Percentiles rank a stretch among this genome's conserved stretches.
Conservation (phyloP, 2,888 invertebrate genomes). For the Trissoscelio sp. region DNA sequence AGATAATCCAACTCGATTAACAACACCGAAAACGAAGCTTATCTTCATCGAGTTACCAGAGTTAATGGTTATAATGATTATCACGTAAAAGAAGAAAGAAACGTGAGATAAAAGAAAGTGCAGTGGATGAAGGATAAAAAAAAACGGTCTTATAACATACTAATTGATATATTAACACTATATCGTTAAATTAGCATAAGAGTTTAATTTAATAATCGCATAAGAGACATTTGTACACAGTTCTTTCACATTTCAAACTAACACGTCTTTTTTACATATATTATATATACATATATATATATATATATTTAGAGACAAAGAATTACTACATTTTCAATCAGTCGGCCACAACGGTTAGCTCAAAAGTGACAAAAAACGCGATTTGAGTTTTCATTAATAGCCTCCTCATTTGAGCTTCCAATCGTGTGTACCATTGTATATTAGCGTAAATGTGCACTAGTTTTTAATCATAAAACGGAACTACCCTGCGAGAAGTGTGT, state of each 20-base stretch:
- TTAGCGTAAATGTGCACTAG: slow-evolving; percentile 53
- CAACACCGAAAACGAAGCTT: slow-evolving; percentile 46
- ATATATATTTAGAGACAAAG: no score
- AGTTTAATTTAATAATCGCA: slow-evolving; percentile 61
- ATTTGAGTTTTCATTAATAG: slow-evolving; percentile 31
- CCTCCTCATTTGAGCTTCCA: slow-evolving; percentile 68
- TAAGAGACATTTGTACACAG: slow-evolving; percentile 74
- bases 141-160: slow-evolving; percentile 22
- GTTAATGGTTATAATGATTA: not conserved
- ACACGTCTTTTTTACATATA: slow-evolving; percentile 55
- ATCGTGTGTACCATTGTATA: slow-evolving; percentile 50
- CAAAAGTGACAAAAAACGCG: no score
- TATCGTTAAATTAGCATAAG: slow-evolving; percentile 64
- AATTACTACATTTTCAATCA: slow-evolving; percentile 22
- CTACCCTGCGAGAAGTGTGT: not conserved
- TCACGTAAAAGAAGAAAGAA: not conserved
- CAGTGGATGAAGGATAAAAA: slow-evolving; percentile 31
- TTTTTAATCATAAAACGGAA: slow-evolving; percentile 18
- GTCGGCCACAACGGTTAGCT: slow-evolving; percentile 45
- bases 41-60: slow-evolving; percentile 20
- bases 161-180: slow-evolving; percentile 55
- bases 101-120: slow-evolving; percentile 1
- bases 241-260: slow-evolving; percentile 76
- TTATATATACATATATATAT: slow-evolving; percentile 25
- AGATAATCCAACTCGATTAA: slow-evolving; percentile 23